A percentile compares a stretch with the other conserved stretches of the same genome.
Evolutionary conservation across 2,888 invertebrate species (phyloP).

Genomic region (Sminthurides aquaticus): DNA sequence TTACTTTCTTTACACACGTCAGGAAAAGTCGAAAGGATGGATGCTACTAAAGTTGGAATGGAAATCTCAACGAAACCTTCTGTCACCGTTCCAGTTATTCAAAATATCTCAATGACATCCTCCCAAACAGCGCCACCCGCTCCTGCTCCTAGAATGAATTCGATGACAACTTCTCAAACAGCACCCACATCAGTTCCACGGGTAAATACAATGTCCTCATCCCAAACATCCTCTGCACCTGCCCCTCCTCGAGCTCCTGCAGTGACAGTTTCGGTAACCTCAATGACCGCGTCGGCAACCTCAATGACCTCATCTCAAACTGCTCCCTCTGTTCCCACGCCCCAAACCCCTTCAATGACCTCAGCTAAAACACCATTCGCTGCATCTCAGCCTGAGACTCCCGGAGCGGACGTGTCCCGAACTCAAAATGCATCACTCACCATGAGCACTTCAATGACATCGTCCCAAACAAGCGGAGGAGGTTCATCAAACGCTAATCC

Average conservation of each 20-base stretch:
- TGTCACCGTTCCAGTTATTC: too few species aligned
- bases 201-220: not conserved
- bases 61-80: not conserved
- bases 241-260: not conserved
- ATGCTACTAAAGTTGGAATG: not conserved
- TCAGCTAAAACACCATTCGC: too few species aligned
- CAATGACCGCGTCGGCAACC: not conserved
- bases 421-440: too few species aligned
- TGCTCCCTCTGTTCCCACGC: too few species aligned
- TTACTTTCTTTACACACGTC: too few species aligned
- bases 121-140: not conserved
- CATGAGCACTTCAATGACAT: not conserved
- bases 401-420: too few species aligned
- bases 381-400: too few species aligned
- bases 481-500: not conserved
- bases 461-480: not conserved
- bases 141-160: not conserved
- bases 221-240: too few species aligned
- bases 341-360: too few species aligned
- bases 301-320: not conserved
- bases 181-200: not conserved
- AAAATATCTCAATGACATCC: too few species aligned
- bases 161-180: too few species aligned
- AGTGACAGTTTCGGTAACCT: not conserved
- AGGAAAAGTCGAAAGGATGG: too few species aligned